Evolutionary conservation across 2,113 vertebrate genomes (phyloP), one percentile per base, ranked within the genome.

Genomic region (Pituophis catenifer): DNA sequence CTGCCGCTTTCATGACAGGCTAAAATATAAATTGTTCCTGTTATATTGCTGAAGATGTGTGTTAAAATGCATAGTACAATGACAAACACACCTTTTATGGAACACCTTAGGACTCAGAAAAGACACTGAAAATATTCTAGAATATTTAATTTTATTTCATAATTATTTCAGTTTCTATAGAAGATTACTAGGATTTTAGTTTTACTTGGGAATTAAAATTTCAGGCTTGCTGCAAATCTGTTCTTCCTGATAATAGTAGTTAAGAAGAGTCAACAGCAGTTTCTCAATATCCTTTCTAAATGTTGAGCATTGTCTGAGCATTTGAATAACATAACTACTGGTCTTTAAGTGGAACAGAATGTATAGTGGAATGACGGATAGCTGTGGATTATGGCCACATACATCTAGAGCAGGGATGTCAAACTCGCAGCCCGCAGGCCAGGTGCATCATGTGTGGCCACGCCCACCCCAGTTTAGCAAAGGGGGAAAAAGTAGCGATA

Each of bases 21-120:
- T 86, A 94, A 88, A 70, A 87, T 95, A 97, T 96, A 97, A 94
- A 65, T 96, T 95, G 94, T 95, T 97, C 92, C 59, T 94, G 95
- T 94, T 93, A 94, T 65, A 44, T 89, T 96, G 88, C 92, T 92
- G 70, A 95, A 95, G 53, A 17, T 91, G 1, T 92, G 85, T 23
- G 90, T 90, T 62, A 93, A 91, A 93, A 75, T 89, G 92, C 26
- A 38, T 9, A 95, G 90, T 38, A 91, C 65, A 93, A 57, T 75
- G 91, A 65, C 58, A 94, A 93, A 59, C 11, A 10, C 90, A 94
- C 95, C 50, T 93, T 87, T 44, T 54, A 44, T 94, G 86, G 90
- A 94, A 89, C 48, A 12, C 3, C 15, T 5, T 24, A 65, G 91
- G 53, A 92, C 65, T 95, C 55, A 44, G 54, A 93, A n/a, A 87